Conservation (phyloP, 2,113 vertebrate species). For the Odontesthes bonariensis region DNA sequence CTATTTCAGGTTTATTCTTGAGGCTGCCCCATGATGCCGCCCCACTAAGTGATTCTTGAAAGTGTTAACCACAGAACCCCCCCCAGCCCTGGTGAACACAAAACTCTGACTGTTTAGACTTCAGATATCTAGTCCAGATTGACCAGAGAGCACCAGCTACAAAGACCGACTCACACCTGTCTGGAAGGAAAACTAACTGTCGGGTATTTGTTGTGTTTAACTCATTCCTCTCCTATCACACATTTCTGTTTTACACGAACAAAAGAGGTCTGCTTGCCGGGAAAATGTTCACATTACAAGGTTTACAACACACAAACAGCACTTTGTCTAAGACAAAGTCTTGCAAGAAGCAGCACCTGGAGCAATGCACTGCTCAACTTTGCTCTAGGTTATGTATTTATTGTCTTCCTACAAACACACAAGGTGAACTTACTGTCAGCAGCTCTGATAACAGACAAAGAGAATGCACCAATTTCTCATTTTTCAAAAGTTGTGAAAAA, state of each 20-base stretch:
- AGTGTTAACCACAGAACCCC: constrained; percentile 65
- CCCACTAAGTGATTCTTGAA: constrained; percentile 72
- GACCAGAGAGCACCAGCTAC: constrained; percentile 52
- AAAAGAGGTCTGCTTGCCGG: constrained; percentile 20
- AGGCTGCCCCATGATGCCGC: constrained; percentile 38
- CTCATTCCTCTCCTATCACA: constrained; percentile 20
- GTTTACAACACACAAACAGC: neutral
- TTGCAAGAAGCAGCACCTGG: constrained; percentile 31
- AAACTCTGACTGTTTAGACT: constrained; percentile 67
- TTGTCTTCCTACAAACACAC: constrained; percentile 38
- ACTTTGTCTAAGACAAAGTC: neutral
- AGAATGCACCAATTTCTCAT: constrained; percentile 73
- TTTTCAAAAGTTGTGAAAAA: constrained; percentile 75
- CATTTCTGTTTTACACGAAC: constrained; percentile 28
- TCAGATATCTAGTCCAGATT: constrained; percentile 65
- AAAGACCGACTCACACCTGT: constrained; percentile 28
- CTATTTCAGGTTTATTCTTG: constrained; percentile 72
- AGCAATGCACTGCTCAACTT: constrained; percentile 15
- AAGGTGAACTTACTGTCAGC: constrained; percentile 71
- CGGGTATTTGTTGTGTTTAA: constrained; percentile 27
- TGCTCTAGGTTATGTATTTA: constrained; percentile 57
- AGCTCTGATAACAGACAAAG: constrained; percentile 70
- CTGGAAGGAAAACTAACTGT: constrained; percentile 37
- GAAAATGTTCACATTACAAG: neutral
- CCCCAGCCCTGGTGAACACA: constrained; percentile 38